Evolutionary conservation across 2,113 vertebrate species (phyloP).

Genomic region (Lagenorhynchus albirostris): DNA sequence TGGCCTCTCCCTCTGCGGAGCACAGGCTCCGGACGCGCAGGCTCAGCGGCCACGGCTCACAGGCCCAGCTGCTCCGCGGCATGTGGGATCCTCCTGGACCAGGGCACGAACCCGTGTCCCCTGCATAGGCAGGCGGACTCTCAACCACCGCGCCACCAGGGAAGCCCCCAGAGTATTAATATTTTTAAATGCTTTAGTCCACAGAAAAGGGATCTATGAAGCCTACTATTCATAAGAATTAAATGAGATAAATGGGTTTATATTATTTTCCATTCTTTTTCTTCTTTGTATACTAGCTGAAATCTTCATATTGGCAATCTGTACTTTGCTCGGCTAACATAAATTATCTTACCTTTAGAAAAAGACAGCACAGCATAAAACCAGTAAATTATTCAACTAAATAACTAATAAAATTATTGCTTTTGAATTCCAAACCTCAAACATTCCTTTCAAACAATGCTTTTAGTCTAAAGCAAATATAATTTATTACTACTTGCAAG

Average conservation of each 20-base stretch:
- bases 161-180: neutral
- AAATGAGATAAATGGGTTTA: neutral
- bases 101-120: no score
- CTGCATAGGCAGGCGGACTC: no score
- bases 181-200: slow-evolving; percentile 6
- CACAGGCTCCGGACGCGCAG: no score
- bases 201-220: neutral
- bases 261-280: neutral
- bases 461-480: slow-evolving; percentile 18
- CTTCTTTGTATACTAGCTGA: neutral
- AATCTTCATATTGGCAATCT: slow-evolving; percentile 18
- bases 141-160: no score
- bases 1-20: no score
- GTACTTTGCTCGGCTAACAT: neutral
- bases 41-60: no score
- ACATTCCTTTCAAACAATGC: slow-evolving; percentile 11
- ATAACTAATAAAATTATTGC: neutral
- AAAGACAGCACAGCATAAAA: neutral
- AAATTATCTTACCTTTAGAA: slow-evolving; percentile 47
- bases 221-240: slow-evolving; percentile 36
- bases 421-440: slow-evolving; percentile 42
- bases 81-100: no score
- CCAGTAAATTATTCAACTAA: slow-evolving; percentile 42
- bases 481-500: slow-evolving; percentile 39
- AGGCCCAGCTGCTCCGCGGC: no score